Evolutionary conservation across 2,113 vertebrate species (phyloP), one percentile per base, ranked within the genome.

Genomic region (Onychorhynchus coronatus): DNA sequence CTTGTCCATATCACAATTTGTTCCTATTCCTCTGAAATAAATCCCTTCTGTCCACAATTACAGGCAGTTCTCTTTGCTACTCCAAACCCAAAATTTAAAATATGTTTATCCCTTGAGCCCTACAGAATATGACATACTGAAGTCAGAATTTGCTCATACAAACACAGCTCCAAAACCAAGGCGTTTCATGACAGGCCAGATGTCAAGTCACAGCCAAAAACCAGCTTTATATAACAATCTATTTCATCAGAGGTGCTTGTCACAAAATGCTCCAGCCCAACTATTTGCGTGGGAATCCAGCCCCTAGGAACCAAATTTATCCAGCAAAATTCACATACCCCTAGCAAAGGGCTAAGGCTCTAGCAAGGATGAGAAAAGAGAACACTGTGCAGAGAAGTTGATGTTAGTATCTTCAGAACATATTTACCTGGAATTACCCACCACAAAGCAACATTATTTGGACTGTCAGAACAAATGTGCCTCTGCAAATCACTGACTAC

Each of bases 131-230:
- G 61, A 91, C 3, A 9, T 14, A 47, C 19, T 49, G 0, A 85
- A 82, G 62, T 93, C 82, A 90, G 68, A 91, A 78, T 63, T 44
- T 58, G 72, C 39, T 95, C 72, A 74, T 16, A 55, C 2, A 6
- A 93, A 50, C 59, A 67, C 41, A 49, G 88, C 33, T 95, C 79
- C 79, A 88, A 76, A 95, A 88, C 23, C 79, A 86, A 71, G 67
- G 47, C 58, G 53, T 67, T 90, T 93, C 67, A 80, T 47, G 88
- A 70, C 67, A 90, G 4, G 72, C 55, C 79, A 95, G 68, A 75
- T 8, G 3, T 31, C 56, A 78, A 89, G 61, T 75, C 86, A 94
- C 77, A 84, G 93, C 93, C 95, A 96, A 94, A 88, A 85, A 22
- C 0, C 56, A 68, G 63, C 50, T 96, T 96, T 93, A 86, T 78